A percentile compares a stretch with the other conserved stretches of the same genome.
Evolutionary conservation across 2,797 vertebrate genomes (phyloP).

Genomic region (Dendrocincla fuliginosa): DNA sequence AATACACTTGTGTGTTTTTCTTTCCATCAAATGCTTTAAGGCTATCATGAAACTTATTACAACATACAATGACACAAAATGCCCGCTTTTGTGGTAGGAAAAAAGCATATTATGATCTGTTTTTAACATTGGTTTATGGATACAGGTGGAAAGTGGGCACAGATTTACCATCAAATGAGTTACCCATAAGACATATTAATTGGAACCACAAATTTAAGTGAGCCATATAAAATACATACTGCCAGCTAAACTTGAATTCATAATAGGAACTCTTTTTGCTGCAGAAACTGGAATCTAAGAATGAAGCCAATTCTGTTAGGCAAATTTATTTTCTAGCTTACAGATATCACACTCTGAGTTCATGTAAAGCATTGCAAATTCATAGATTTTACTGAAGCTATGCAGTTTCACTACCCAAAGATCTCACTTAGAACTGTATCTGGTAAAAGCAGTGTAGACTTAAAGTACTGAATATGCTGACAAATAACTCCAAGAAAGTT

Average conservation of each 20-base stretch:
- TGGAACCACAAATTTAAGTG: background rate
- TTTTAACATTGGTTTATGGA: background rate
- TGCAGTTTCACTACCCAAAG: background rate
- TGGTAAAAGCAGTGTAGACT: background rate
- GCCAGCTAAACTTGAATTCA: background rate
- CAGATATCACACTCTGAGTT: background rate
- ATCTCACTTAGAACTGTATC: background rate
- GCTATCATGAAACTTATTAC: background rate
- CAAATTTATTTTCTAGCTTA: background rate
- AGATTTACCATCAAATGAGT: background rate
- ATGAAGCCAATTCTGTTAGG: background rate
- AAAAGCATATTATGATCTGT: background rate
- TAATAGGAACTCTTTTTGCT: background rate
- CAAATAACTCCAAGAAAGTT: background rate
- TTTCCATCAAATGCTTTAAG: background rate
- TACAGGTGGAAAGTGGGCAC: background rate
- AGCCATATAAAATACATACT: background rate
- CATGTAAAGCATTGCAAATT: background rate
- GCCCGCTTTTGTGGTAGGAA: background rate
- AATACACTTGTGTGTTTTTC: background rate
- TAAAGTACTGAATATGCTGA: background rate
- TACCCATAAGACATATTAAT: background rate
- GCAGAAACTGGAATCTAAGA: background rate
- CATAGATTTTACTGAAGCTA: background rate
- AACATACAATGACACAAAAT: background rate